Evolutionary conservation across 2,113 vertebrate genomes (phyloP).

Genomic region (Synchiropus splendidus): DNA sequence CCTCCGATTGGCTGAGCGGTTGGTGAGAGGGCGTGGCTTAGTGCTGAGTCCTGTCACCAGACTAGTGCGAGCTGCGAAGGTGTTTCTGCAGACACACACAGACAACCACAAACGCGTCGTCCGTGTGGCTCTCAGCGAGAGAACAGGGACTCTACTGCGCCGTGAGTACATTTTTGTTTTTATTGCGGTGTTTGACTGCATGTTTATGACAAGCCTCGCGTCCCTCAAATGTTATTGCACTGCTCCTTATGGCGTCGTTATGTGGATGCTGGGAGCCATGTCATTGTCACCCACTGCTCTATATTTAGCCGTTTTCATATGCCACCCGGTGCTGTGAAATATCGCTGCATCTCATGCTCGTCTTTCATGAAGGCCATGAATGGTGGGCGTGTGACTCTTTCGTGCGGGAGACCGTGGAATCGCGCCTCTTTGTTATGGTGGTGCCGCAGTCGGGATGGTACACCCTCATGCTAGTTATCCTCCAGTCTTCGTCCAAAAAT

Average conservation of each 20-base stretch:
- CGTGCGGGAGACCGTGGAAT: slow-evolving; percentile 37
- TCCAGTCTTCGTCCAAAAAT: background rate
- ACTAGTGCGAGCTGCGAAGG: slow-evolving; percentile 35
- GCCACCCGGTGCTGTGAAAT: background rate
- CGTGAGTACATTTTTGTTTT: slow-evolving; percentile 30
- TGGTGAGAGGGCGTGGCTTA: slow-evolving; percentile 24
- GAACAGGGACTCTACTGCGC: slow-evolving; percentile 20
- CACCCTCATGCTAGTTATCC: slow-evolving; percentile 12
- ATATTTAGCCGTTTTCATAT: slow-evolving; percentile 1
- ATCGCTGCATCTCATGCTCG: slow-evolving; percentile 6
- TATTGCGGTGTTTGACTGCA: too few species aligned
- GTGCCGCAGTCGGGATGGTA: slow-evolving; percentile 55
- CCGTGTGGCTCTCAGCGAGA: slow-evolving; percentile 4
- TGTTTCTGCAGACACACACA: slow-evolving; percentile 30
- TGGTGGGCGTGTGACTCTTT: slow-evolving; percentile 45
- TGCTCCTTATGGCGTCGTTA: background rate
- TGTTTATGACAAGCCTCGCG: too few species aligned
- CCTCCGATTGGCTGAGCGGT: slow-evolving; percentile 34
- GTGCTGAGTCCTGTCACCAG: slow-evolving; percentile 29
- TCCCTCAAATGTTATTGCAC: too few species aligned
- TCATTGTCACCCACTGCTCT: too few species aligned
- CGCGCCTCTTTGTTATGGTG: slow-evolving; percentile 58
- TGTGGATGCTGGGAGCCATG: too few species aligned
- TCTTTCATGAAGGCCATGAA: slow-evolving; percentile 13
- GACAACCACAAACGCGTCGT: background rate